Percentiles rank a stretch among this genome's conserved stretches.
These are phyloP conservation scores for Tolmerus cingulatus DNA, from an alignment of 2,888 invertebrate genomes.

Conservation along the genomic window DNA sequence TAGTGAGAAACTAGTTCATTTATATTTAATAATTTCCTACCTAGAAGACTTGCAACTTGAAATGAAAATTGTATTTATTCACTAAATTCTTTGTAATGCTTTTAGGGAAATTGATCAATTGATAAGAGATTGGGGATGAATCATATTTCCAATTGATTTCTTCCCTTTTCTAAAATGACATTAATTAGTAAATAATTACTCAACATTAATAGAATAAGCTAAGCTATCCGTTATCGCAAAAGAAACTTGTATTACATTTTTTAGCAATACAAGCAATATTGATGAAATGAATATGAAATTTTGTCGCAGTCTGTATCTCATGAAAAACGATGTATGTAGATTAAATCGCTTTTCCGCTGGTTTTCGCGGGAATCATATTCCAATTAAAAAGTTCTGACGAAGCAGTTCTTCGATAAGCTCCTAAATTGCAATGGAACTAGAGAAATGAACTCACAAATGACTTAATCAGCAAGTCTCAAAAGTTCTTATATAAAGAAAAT, in stretches of 20 bases:
- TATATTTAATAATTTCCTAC: too few species aligned
- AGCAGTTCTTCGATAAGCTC: neutral
- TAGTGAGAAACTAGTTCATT: too few species aligned
- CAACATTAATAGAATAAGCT: neutral
- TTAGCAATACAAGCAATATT: neutral
- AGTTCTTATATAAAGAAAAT: neutral
- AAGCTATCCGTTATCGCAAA: neutral
- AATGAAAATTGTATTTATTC: too few species aligned
- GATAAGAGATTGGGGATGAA: neutral
- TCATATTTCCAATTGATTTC: neutral
- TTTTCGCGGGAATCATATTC: neutral
- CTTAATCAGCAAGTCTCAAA: constrained; percentile 2
- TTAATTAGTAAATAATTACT: neutral
- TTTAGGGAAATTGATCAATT: too few species aligned
- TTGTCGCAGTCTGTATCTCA: neutral
- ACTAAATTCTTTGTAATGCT: too few species aligned
- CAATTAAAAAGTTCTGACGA: neutral
- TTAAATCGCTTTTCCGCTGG: neutral
- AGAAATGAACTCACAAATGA: neutral
- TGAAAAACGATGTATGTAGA: neutral
- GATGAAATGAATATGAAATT: neutral
- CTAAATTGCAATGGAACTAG: neutral
- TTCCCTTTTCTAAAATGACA: neutral
- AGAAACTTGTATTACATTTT: neutral
- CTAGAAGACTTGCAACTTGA: too few species aligned